phyloP scores from a whole-genome alignment of 2,797 vertebrate species.

The Hirundo rustica region DNA sequence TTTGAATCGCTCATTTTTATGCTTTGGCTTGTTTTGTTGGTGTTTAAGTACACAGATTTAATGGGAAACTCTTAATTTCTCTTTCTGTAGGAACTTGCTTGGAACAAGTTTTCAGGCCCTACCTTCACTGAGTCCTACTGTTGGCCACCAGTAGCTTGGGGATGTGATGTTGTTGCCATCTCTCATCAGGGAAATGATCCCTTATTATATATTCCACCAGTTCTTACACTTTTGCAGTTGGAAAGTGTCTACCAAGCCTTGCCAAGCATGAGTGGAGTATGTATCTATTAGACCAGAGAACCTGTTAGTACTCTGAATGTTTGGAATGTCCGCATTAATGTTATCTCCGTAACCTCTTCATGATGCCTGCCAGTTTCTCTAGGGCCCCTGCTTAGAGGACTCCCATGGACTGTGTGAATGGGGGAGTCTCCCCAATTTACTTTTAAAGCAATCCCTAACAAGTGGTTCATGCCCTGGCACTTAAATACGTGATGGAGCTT shows the following conservation, averaged over 20 bases:
- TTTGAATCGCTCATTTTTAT: accelerated
- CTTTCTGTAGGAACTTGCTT: slow-evolving; percentile 76
- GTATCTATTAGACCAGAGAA: slow-evolving; percentile 4
- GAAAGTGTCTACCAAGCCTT: slow-evolving; percentile 67
- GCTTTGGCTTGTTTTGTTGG: not conserved
- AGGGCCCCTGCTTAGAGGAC: not conserved
- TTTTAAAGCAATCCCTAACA: not conserved
- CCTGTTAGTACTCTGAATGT: not conserved
- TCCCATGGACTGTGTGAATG: not conserved
- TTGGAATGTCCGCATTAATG: not conserved
- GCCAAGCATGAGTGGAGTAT: slow-evolving; percentile 81
- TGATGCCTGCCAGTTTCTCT: not conserved
- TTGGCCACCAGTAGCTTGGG: slow-evolving; percentile 86
- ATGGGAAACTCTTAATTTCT: not conserved
- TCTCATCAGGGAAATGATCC: slow-evolving; percentile 79
- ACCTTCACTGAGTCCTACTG: slow-evolving; percentile 80
- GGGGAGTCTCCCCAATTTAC: not conserved
- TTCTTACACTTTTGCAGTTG: slow-evolving; percentile 83
- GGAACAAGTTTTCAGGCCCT: slow-evolving; percentile 66
- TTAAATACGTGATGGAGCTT: not conserved
- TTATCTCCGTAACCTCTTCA: not conserved
- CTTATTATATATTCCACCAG: slow-evolving; percentile 83
- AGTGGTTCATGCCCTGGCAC: not conserved
- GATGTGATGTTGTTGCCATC: slow-evolving; percentile 83
- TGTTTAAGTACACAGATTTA: not conserved